Evolutionary conservation across 2,797 vertebrate species (phyloP).

Genomic region (Zalophus californianus): DNA sequence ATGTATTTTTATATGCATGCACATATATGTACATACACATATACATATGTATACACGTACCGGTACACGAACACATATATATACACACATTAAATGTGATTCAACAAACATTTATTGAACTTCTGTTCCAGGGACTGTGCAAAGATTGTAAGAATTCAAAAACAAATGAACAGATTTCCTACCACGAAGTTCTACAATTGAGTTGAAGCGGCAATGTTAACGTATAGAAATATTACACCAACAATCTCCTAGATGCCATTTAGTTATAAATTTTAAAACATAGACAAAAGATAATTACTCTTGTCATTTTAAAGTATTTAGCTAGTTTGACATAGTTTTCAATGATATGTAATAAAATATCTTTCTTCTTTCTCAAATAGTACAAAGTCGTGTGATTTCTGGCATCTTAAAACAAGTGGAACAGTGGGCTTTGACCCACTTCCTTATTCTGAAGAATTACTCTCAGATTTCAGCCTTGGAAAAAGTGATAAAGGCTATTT

Average conservation of each 20-base stretch:
- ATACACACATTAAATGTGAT: background rate
- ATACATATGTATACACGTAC: background rate
- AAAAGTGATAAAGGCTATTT: conserved; percentile 78
- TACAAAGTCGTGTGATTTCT: conserved; percentile 68
- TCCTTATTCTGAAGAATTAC: conserved; percentile 80
- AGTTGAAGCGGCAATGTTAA: background rate
- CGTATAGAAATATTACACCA: background rate
- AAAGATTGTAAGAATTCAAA: background rate
- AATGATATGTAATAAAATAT: conserved; percentile 4
- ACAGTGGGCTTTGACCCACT: conserved; percentile 79
- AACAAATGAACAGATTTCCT: background rate
- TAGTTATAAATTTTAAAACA: background rate
- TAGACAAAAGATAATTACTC: background rate
- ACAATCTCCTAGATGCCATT: background rate
- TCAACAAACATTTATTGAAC: background rate
- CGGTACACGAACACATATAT: background rate
- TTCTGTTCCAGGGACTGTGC: background rate
- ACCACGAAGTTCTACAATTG: background rate
- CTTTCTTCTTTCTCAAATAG: conserved; percentile 38
- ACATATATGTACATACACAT: background rate
- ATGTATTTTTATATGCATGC: background rate
- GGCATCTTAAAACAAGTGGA: conserved; percentile 75
- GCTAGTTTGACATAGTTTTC: background rate
- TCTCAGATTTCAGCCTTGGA: conserved; percentile 77
- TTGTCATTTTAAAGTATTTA: background rate